Conservation (phyloP, 2,113 vertebrate genomes). For the Xiphophorus couchianus region DNA sequence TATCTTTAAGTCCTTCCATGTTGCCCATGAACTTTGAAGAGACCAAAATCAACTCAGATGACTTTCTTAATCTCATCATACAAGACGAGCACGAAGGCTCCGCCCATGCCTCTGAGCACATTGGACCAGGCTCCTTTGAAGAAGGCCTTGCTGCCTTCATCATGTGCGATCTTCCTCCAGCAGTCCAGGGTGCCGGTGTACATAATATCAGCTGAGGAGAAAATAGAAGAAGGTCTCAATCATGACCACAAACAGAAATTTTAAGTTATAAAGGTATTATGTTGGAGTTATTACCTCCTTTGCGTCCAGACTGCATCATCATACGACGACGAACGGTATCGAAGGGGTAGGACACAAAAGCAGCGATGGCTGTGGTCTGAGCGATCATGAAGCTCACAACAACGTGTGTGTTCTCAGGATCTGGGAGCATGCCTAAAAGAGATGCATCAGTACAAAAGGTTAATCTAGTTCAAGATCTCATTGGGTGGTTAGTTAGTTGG, state of each 20-base stretch:
- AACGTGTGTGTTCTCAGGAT: constrained; percentile 95
- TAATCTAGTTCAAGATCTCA: not conserved
- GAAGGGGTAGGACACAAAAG: constrained; percentile 91
- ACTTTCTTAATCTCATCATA: constrained; percentile 96
- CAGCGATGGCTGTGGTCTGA: constrained; percentile 88
- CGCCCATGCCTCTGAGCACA: constrained; percentile 95
- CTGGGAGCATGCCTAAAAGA: constrained; percentile 90
- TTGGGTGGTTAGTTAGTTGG: too few relatives aligned
- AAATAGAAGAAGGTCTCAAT: not conserved
- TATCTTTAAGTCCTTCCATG: constrained; percentile 89
- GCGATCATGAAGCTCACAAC: constrained; percentile 96
- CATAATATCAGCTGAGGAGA: constrained; percentile 90
- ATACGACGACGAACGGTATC: constrained; percentile 93
- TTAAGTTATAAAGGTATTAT: not conserved
- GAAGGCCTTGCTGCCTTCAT: constrained; percentile 92
- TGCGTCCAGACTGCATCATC: constrained; percentile 99
- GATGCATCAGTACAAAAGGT: constrained; percentile 3
- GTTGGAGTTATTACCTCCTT: constrained; percentile 83
- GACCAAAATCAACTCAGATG: constrained; percentile 83
- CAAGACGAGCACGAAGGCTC: constrained; percentile 94
- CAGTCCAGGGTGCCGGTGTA: constrained; percentile 92
- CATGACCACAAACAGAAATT: not conserved
- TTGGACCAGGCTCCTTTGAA: constrained; percentile 98
- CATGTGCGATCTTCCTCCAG: constrained; percentile 93
- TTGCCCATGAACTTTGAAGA: constrained; percentile 74